These are phyloP conservation scores for Periparus ater DNA, from an alignment of 2,797 vertebrate species.

Conservation along the genomic window DNA sequence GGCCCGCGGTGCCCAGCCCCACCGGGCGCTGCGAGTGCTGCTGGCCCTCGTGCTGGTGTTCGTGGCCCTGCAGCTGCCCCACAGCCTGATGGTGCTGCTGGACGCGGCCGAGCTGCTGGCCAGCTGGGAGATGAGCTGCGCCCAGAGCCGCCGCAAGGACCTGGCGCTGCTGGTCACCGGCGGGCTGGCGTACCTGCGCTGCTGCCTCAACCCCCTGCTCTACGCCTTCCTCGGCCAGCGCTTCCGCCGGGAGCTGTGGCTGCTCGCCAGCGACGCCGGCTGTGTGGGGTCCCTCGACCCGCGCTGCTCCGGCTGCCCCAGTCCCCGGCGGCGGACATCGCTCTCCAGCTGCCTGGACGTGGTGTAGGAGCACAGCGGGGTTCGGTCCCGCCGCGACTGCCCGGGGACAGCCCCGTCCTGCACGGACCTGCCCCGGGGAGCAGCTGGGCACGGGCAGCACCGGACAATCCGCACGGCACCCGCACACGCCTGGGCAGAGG, in stretches of 20 bases:
- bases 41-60: conserved; percentile 85
- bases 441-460: background rate
- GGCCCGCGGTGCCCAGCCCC: conserved; percentile 65
- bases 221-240: conserved; percentile 88
- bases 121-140: conserved; percentile 69
- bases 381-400: rapidly evolving
- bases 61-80: conserved; percentile 87
- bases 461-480: rapidly evolving
- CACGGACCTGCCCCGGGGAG: rapidly evolving
- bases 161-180: conserved; percentile 83
- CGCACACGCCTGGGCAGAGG: background rate
- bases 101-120: conserved; percentile 73
- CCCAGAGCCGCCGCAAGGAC: conserved; percentile 67
- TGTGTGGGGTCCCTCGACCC: conserved; percentile 9
- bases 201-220: conserved; percentile 90
- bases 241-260: conserved; percentile 85
- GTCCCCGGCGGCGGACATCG: background rate
- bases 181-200: conserved; percentile 85
- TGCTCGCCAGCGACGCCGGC: conserved; percentile 67
- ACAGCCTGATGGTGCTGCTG: conserved; percentile 81
- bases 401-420: background rate
- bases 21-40: conserved; percentile 82
- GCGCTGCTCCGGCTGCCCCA: conserved; percentile 32
- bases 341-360: conserved; percentile 30
- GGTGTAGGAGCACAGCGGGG: background rate